These are phyloP conservation scores for Agrotis ipsilon DNA, from an alignment of 2,888 invertebrate species.

Conservation along the genomic window DNA sequence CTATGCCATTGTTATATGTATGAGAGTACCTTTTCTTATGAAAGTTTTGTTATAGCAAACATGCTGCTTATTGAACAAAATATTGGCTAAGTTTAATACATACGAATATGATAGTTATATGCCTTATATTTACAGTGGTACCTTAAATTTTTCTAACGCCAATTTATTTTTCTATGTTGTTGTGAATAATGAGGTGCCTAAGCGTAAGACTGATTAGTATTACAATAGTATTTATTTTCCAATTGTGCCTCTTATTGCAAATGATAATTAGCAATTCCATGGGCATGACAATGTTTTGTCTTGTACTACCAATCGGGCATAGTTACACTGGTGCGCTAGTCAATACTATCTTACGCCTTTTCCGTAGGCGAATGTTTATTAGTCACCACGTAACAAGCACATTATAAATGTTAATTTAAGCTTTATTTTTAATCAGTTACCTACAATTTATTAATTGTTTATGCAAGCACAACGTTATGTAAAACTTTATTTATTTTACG, in stretches of 20 bases:
- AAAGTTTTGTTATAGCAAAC: conserved; percentile 16
- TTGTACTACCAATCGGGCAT: not conserved
- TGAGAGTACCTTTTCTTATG: conserved; percentile 10
- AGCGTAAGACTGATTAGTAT: conserved; percentile 83
- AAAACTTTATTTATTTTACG: not conserved
- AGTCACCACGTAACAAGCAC: not conserved
- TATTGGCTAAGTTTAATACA: conserved; percentile 1
- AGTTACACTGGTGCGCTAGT: not conserved
- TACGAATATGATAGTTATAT: not conserved
- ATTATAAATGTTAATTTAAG: not conserved
- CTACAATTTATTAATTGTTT: not conserved
- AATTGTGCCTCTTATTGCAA: conserved; percentile 57
- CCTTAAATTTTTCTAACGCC: conserved; percentile 15
- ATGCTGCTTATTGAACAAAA: conserved; percentile 4
- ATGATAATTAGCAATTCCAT: conserved; percentile 15
- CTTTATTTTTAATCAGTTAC: not conserved
- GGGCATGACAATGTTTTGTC: conserved; percentile 10
- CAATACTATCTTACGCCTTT: not conserved
- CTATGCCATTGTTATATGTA: not conserved
- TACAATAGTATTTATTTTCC: conserved; percentile 67
- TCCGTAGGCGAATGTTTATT: not conserved
- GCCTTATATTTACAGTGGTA: conserved; percentile 17
- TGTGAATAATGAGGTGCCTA: conserved; percentile 79
- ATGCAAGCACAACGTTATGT: not conserved
- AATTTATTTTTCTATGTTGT: conserved; percentile 54